Conservation (phyloP, 2,797 vertebrate species). For the Miichthys miiuy region DNA sequence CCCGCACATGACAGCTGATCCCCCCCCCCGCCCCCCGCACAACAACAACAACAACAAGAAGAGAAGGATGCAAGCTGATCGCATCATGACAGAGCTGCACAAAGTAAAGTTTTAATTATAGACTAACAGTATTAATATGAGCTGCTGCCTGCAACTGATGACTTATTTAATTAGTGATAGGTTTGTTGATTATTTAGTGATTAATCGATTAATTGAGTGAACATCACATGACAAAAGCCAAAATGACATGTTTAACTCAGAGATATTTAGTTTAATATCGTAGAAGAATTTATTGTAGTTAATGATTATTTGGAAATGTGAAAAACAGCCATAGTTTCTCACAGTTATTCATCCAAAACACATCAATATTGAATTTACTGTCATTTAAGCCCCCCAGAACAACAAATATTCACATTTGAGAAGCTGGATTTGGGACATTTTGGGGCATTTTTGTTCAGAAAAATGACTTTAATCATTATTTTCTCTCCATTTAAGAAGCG, state of each 20-base stretch:
- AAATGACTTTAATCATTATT: not conserved
- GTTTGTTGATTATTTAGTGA: not conserved
- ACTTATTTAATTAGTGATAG: not conserved
- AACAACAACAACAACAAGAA: slow-evolving; percentile 25
- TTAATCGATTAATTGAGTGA: not conserved
- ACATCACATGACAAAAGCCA: not conserved
- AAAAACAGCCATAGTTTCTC: not conserved
- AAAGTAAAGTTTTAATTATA: not conserved
- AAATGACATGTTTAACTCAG: not conserved
- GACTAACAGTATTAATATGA: not conserved
- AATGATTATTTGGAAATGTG: not conserved
- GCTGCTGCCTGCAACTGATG: not conserved
- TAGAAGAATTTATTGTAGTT: not conserved
- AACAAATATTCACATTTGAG: not conserved
- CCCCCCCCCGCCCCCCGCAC: slow-evolving; percentile 37
- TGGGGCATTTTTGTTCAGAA: not conserved
- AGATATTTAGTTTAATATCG: not conserved
- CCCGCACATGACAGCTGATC: slow-evolving; percentile 61
- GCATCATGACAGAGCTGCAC: too few relatives aligned
- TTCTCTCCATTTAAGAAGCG: not conserved
- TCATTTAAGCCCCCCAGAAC: not conserved
- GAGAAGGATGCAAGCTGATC: slow-evolving; percentile 31
- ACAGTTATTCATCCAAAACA: not conserved
- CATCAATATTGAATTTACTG: not conserved
- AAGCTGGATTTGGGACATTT: not conserved